Evolutionary conservation across 1,140 invertebrate genomes (phyloP).

Genomic region (Streblospio benedicti): DNA sequence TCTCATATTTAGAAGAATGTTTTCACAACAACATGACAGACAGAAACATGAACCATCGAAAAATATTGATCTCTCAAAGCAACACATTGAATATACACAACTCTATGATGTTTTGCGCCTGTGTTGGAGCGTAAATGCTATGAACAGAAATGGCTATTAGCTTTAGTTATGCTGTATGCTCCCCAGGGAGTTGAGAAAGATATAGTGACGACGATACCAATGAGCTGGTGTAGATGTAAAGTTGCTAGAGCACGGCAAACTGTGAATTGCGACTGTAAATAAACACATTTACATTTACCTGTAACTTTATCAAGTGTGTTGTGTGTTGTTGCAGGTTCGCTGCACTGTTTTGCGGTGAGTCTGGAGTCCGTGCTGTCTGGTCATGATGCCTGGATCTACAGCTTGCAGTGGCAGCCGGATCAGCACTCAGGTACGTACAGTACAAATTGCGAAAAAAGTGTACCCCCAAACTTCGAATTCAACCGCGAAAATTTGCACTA

Average conservation of each 20-base stretch:
- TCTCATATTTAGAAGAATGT: too few relatives aligned
- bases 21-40: too few relatives aligned
- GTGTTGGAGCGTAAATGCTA: constrained; percentile 1
- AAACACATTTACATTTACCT: neutral
- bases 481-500: too few relatives aligned
- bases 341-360: constrained; percentile 52
- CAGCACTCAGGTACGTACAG: constrained; percentile 26
- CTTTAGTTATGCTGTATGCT: too few relatives aligned
- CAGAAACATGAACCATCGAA: constrained; percentile 6
- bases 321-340: neutral
- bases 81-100: neutral
- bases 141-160: constrained; percentile 1
- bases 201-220: too few relatives aligned
- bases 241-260: too few relatives aligned
- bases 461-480: too few relatives aligned
- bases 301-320: constrained; percentile 1
- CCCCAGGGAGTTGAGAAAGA: too few relatives aligned
- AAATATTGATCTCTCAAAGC: neutral
- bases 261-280: too few relatives aligned
- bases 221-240: too few relatives aligned
- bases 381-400: constrained; percentile 90
- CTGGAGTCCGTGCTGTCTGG: constrained; percentile 81
- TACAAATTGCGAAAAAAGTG: too few relatives aligned
- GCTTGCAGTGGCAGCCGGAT: constrained; percentile 68
- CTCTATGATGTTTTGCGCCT: neutral